phyloP scores from a whole-genome alignment of 1,140 invertebrate species.

The Drosophila murphyi region DNA sequence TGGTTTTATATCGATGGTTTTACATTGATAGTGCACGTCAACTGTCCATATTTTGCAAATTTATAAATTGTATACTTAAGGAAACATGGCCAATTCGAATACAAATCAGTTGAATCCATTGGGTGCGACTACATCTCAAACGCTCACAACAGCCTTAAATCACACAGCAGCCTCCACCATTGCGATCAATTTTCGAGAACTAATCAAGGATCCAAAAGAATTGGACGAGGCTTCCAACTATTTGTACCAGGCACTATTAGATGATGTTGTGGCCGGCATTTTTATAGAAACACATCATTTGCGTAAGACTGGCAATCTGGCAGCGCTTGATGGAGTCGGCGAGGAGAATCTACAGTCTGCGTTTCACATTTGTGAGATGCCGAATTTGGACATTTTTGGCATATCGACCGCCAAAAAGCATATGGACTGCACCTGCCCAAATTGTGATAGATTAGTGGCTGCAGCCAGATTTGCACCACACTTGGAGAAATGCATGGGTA shows the following conservation, averaged over 20 bases:
- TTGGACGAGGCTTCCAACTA: constrained; percentile 86
- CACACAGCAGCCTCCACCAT: constrained; percentile 53
- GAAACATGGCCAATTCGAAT: constrained; percentile 27
- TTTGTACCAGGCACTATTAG: constrained; percentile 90
- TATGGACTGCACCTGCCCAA: constrained; percentile 92
- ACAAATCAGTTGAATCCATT: constrained; percentile 16
- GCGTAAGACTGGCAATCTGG: constrained; percentile 89
- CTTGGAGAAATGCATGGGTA: constrained; percentile 97
- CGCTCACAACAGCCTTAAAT: constrained; percentile 14
- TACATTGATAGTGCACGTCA: no score
- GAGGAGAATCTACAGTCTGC: constrained; percentile 87
- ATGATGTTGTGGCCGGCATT: constrained; percentile 90
- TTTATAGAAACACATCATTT: constrained; percentile 93
- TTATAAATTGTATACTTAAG: not conserved
- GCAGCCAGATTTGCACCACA: constrained; percentile 94
- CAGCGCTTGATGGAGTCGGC: constrained; percentile 89
- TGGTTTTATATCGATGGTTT: no score
- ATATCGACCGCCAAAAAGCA: constrained; percentile 93
- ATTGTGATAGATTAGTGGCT: constrained; percentile 93
- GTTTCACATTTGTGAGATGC: constrained; percentile 89
- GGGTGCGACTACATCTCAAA: constrained; percentile 11
- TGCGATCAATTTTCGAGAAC: constrained; percentile 84
- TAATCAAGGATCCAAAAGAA: constrained; percentile 85
- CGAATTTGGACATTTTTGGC: constrained; percentile 93
- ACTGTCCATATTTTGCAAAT: not conserved